phyloP scores from a whole-genome alignment of 2,113 vertebrate genomes.

The Craseonycteris thonglongyai region DNA sequence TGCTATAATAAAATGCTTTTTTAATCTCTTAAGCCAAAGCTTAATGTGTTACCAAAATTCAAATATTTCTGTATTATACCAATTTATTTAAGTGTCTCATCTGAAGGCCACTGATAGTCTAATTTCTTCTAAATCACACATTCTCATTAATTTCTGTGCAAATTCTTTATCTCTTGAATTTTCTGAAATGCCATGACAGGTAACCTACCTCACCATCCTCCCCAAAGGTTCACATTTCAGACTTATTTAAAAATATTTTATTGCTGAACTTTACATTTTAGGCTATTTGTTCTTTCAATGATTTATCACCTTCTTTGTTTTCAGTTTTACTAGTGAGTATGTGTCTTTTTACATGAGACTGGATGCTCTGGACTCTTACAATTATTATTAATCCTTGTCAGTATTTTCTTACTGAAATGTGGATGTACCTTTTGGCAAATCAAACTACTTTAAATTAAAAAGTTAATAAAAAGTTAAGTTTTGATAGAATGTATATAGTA shows the following conservation, averaged over 20 bases:
- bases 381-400: neutral
- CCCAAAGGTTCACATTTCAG: neutral
- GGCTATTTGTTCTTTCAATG: neutral
- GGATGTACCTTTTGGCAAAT: neutral
- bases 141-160: neutral
- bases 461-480: neutral
- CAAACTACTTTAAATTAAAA: neutral
- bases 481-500: neutral
- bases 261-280: neutral
- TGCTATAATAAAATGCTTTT: neutral
- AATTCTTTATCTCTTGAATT: neutral
- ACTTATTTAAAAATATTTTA: neutral
- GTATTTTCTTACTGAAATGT: neutral
- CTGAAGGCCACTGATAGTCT: neutral
- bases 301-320: neutral
- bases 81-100: neutral
- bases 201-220: neutral
- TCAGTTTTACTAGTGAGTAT: neutral
- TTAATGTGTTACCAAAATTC: neutral
- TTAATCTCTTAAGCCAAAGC: neutral
- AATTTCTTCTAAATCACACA: neutral
- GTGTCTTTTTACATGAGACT: neutral
- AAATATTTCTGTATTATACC: neutral
- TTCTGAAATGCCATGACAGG: neutral
- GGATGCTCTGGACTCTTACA: neutral